Evolutionary conservation across 2,888 invertebrate genomes (phyloP), one percentile per base, ranked within the genome.

Genomic region (Fragum fragum): DNA sequence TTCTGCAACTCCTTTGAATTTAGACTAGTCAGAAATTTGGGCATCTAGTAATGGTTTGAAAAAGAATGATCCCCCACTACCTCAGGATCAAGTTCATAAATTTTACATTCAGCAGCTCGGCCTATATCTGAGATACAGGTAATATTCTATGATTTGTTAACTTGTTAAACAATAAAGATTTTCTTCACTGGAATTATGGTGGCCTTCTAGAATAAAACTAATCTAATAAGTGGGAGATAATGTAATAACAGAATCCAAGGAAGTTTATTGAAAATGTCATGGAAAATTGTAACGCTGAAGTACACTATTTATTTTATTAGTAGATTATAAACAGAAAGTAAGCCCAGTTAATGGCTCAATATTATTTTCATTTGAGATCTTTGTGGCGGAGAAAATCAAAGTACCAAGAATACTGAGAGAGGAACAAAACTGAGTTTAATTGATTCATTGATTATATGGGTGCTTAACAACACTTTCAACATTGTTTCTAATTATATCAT

Each of bases 251-350:
- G 32, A 42, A 66, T 66, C 42, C 7, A 14, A n/a, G 39, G 42
- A 42, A 66, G 66, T 66, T 66, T 66, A 66, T 66, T 66, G 66
- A 66, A 66, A 66, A 66, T 66, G 66, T 66, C 66, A 39, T 66
- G 23, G 66, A 66, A 66, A 39, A 66, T 66, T 66, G 42, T 66
- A 66, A 23, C 66, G 7, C 66, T 21, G 23, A 42, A 66, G 66
- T 66, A 66, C 66, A 42, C 39, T 66, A 66, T 66, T 66, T 66
- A 66, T 66, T 66, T 66, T 39, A 39, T 66, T 66, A 42, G 66
- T 66, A 42, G 66, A 66, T 66, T 66, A 66, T 66, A 42, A 66
- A 66, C 66, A 66, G 42, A 66, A 42, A 42, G 42, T 42, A 66
- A 66, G 66, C 66, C 42, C 39, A 32, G 61, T 61, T 61, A 61